Conservation (phyloP, 2,888 invertebrate genomes). For the Nomada fucata region DNA sequence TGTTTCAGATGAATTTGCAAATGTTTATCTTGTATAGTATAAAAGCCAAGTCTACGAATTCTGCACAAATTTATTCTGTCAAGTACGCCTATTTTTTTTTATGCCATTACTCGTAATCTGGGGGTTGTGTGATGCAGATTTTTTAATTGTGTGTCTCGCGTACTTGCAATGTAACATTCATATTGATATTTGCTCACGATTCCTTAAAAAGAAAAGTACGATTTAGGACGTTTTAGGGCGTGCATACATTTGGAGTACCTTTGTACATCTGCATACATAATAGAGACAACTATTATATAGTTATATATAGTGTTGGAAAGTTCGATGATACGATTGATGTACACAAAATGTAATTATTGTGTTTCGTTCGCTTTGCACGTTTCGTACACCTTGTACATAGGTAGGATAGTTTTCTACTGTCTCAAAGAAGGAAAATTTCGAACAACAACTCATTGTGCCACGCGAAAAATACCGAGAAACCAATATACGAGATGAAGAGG, state of each 20-base stretch:
- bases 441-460: slow-evolving; percentile 36
- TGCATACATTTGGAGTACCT: not conserved
- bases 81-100: slow-evolving; percentile 45
- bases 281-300: slow-evolving; percentile 11
- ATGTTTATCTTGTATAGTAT: slow-evolving; percentile 21
- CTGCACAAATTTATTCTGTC: slow-evolving; percentile 11
- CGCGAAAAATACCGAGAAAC: not conserved
- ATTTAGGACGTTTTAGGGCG: not conserved
- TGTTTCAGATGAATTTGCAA: slow-evolving; percentile 6
- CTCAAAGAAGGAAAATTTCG: slow-evolving; percentile 45
- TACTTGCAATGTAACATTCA: slow-evolving; percentile 16
- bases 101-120: slow-evolving; percentile 18
- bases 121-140: slow-evolving; percentile 29
- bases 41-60: slow-evolving; percentile 11
- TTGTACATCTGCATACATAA: slow-evolving; percentile 22
- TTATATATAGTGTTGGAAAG: slow-evolving; percentile 2
- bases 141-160: slow-evolving; percentile 9
- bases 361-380: slow-evolving; percentile 65
- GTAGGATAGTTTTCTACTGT: slow-evolving; percentile 82
- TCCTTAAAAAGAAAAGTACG: not conserved
- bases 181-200: slow-evolving; percentile 31
- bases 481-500: slow-evolving; percentile 9
- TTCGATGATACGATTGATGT: slow-evolving; percentile 31
- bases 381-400: slow-evolving; percentile 80
- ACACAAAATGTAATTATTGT: slow-evolving; percentile 31